phyloP scores from a whole-genome alignment of 2,113 vertebrate genomes.

The Salvelinus fontinalis region DNA sequence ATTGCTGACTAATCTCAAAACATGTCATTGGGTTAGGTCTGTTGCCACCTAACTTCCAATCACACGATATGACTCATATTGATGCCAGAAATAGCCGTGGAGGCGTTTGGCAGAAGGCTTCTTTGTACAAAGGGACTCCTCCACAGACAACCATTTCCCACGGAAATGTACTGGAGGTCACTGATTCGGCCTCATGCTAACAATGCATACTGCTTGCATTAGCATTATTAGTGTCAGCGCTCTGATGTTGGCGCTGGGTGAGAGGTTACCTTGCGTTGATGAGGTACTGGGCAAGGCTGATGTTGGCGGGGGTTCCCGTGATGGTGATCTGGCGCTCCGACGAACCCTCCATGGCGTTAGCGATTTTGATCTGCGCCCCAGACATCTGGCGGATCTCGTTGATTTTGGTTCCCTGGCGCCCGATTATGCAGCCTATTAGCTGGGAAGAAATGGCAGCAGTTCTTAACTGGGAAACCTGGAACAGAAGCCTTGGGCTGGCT shows the following conservation, averaged over 20 bases:
- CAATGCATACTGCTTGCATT: no score
- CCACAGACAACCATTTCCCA: no score
- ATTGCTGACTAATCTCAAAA: no score
- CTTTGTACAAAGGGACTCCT: no score
- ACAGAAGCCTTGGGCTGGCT: no score
- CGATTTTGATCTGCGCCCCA: constrained; percentile 99
- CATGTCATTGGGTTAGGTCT: no score
- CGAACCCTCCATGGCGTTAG: constrained; percentile 96
- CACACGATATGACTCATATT: no score
- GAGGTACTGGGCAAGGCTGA: constrained; percentile 98
- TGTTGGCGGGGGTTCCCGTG: constrained; percentile 96
- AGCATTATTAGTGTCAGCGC: not conserved
- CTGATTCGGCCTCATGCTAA: no score
- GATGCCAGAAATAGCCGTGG: no score
- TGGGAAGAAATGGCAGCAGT: constrained; percentile 79
- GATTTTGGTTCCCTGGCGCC: constrained; percentile 99
- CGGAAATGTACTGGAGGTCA: no score
- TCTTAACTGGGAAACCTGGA: constrained; percentile 39
- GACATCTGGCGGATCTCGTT: constrained; percentile 99
- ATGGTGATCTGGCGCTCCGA: constrained; percentile 98
- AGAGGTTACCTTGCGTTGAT: constrained; percentile 87
- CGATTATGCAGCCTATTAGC: constrained; percentile 99
- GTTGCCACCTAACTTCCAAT: no score
- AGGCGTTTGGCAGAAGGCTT: no score
- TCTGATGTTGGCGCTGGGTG: constrained; percentile 34